phyloP scores from a whole-genome alignment of 37 sponge, comb jelly and placozoan genomes.

The Axinella damicornis region DNA sequence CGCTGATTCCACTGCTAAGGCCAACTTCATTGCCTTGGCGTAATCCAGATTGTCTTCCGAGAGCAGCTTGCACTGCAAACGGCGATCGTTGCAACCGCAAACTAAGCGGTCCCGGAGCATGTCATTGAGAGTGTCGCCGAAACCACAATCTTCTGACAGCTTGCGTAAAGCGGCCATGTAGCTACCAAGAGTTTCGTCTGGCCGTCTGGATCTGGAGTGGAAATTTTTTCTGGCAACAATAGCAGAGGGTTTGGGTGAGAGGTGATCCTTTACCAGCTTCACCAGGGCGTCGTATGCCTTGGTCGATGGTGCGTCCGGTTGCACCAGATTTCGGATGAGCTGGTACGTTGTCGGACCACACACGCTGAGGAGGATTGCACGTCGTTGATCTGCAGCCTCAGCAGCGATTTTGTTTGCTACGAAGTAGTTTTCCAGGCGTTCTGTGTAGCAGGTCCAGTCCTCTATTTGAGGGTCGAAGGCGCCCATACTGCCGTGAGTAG shows the following conservation, averaged over 20 bases:
- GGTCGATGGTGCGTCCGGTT: neutral
- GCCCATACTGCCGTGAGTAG: slow-evolving; percentile 10
- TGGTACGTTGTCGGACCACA: slow-evolving; percentile 5
- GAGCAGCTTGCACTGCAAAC: neutral
- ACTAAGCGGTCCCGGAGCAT: slow-evolving; percentile 16
- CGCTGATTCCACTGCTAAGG: slow-evolving; percentile 4
- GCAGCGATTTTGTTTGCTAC: neutral
- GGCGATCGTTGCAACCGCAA: neutral
- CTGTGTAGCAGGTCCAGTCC: slow-evolving; percentile 16
- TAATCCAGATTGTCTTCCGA: neutral
- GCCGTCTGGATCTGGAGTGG: neutral
- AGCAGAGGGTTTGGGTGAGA: slow-evolving; percentile 6
- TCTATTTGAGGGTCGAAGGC: neutral
- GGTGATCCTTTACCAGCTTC: slow-evolving; percentile 6
- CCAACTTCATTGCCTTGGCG: neutral
- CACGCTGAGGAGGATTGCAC: neutral
- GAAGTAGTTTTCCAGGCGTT: neutral
- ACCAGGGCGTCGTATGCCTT: neutral
- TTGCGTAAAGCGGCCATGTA: neutral
- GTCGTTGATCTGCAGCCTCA: neutral
- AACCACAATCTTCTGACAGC: neutral
- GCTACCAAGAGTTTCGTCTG: neutral
- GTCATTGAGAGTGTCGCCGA: neutral
- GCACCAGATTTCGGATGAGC: neutral
- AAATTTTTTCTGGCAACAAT: no score